phyloP scores from a whole-genome alignment of 2,888 invertebrate genomes.

The Stenodema calcarata region DNA sequence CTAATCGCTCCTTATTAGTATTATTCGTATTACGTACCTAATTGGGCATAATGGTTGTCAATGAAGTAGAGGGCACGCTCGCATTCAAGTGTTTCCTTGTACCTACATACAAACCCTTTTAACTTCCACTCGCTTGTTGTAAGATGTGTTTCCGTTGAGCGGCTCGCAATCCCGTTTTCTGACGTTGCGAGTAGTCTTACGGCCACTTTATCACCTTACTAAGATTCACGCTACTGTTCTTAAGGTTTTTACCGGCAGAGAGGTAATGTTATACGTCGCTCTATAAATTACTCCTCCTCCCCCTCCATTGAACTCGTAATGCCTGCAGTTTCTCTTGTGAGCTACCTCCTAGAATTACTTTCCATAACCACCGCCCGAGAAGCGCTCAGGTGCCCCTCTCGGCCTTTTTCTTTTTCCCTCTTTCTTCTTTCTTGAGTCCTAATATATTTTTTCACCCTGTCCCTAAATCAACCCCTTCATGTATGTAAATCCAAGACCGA shows the following conservation, averaged over 20 bases:
- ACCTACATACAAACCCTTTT: neutral
- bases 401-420: neutral
- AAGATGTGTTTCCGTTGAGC: slow-evolving; percentile 13
- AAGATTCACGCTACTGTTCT: slow-evolving; percentile 38
- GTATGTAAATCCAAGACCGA: slow-evolving; percentile 35
- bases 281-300: slow-evolving; percentile 40
- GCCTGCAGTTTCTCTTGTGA: slow-evolving; percentile 15
- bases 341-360: slow-evolving; percentile 34
- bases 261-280: slow-evolving; percentile 37
- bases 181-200: slow-evolving; percentile 9
- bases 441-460: slow-evolving; percentile 26
- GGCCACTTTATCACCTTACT: slow-evolving; percentile 40
- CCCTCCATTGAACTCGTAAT: slow-evolving; percentile 19
- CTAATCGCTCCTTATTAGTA: too few species aligned
- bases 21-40: too few species aligned
- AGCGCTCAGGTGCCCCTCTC: slow-evolving; percentile 22
- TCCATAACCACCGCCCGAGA: slow-evolving; percentile 28
- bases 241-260: slow-evolving; percentile 32
- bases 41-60: too few species aligned
- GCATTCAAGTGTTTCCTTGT: too few species aligned
- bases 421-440: neutral
- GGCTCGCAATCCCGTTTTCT: slow-evolving; percentile 32
- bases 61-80: too few species aligned
- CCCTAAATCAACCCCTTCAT: slow-evolving; percentile 37
- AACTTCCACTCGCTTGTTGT: neutral